These are phyloP conservation scores for Etheostoma nigrum DNA, from an alignment of 2,797 vertebrate genomes.

Conservation along the genomic window DNA sequence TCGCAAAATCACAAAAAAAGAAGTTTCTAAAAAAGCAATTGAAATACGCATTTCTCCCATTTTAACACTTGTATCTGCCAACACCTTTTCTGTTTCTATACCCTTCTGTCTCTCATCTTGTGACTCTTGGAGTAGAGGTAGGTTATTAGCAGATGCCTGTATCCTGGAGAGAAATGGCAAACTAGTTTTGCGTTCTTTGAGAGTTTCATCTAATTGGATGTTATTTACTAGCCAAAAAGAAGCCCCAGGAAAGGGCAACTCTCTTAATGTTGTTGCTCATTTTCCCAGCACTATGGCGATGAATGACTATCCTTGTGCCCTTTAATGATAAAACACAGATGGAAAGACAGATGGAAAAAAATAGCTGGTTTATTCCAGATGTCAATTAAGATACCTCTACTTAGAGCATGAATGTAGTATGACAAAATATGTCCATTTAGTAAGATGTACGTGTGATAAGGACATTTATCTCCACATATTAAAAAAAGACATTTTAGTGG, in stretches of 20 bases:
- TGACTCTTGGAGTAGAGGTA: conserved; percentile 37
- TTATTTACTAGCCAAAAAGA: conserved; percentile 75
- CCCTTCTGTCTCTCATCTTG: conserved; percentile 22
- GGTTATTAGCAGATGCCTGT: conserved; percentile 70
- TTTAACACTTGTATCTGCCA: no score
- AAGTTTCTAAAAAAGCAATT: neutral
- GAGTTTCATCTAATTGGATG: conserved; percentile 78
- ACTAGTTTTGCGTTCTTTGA: conserved; percentile 76
- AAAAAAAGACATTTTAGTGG: neutral
- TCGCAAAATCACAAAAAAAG: neutral
- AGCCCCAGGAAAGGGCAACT: conserved; percentile 75
- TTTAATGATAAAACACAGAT: conserved; percentile 40
- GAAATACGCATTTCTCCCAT: no score
- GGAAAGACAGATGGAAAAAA: conserved; percentile 34
- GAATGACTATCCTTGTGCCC: conserved; percentile 35
- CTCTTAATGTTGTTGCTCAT: conserved; percentile 62
- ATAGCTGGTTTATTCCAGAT: conserved; percentile 28
- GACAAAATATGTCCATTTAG: no score
- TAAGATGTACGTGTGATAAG: neutral
- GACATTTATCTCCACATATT: neutral
- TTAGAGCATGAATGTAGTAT: neutral
- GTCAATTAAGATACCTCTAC: conserved; percentile 44
- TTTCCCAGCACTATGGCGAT: conserved; percentile 45
- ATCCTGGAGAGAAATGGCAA: conserved; percentile 73
- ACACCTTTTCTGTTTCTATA: neutral